Evolutionary conservation across 2,113 vertebrate genomes (phyloP).

Genomic region (Candoia aspera): DNA sequence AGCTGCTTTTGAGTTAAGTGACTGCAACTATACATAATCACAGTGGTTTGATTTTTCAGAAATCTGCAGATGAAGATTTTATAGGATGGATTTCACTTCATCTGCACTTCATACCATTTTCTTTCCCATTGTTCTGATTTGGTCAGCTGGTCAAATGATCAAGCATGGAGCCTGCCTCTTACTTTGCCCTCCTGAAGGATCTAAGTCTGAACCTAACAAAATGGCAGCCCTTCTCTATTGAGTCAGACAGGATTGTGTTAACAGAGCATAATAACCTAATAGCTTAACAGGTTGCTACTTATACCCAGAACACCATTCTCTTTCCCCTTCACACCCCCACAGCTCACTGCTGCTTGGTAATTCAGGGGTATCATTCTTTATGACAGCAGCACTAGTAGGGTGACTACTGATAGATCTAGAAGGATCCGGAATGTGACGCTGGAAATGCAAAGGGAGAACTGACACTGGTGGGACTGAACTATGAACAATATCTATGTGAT

Average conservation of each 20-base stretch:
- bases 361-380: conserved; percentile 37
- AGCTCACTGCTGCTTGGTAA: conserved; percentile 51
- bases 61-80: background rate
- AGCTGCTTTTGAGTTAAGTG: background rate
- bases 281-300: conserved; percentile 52
- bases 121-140: background rate
- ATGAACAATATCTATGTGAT: background rate
- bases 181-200: background rate
- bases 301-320: conserved; percentile 60
- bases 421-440: conserved; percentile 2
- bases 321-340: conserved; percentile 29
- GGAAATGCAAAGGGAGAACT: background rate
- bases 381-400: conserved; percentile 17
- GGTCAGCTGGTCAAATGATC: background rate
- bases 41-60: background rate
- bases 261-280: conserved; percentile 10
- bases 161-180: background rate
- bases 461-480: accelerated
- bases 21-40: background rate
- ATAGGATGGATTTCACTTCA: background rate
- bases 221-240: background rate
- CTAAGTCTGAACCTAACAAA: background rate
- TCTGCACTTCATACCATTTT: background rate
- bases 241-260: conserved; percentile 48
- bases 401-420: conserved; percentile 45